A percentile compares a stretch with the other conserved stretches of the same genome.
Evolutionary conservation across 2,797 vertebrate genomes (phyloP).

Genomic region (Sciurus carolinensis): DNA sequence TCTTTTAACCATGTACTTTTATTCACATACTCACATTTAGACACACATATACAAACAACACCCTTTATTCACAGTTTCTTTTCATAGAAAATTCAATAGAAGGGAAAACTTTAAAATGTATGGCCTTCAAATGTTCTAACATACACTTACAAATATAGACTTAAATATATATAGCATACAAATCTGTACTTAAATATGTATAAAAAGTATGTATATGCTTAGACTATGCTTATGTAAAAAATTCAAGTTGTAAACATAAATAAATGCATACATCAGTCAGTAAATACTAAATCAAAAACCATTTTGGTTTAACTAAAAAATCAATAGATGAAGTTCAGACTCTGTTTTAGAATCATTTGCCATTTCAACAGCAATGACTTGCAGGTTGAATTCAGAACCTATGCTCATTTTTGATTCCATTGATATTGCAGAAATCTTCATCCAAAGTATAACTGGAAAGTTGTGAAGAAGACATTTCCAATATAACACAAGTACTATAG

Average conservation of each 20-base stretch:
- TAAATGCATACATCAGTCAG: not conserved
- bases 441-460: not conserved
- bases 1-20: not conserved
- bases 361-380: not conserved
- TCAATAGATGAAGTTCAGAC: not conserved
- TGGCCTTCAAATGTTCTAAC: not conserved
- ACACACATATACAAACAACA: not conserved
- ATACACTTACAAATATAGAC: not conserved
- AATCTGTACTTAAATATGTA: not conserved
- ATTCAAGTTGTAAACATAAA: not conserved
- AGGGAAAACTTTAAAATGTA: not conserved
- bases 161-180: not conserved
- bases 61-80: not conserved
- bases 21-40: not conserved
- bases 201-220: not conserved
- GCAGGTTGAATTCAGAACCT: not conserved
- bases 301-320: not conserved
- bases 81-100: not conserved
- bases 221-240: not conserved
- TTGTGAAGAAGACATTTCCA: constrained; percentile 26
- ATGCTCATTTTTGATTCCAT: not conserved
- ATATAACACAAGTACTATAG: not conserved
- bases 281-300: not conserved
- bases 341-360: not conserved
- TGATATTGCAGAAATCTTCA: not conserved